phyloP scores from a whole-genome alignment of 2,888 invertebrate genomes.

The Spilosoma lubricipeda region DNA sequence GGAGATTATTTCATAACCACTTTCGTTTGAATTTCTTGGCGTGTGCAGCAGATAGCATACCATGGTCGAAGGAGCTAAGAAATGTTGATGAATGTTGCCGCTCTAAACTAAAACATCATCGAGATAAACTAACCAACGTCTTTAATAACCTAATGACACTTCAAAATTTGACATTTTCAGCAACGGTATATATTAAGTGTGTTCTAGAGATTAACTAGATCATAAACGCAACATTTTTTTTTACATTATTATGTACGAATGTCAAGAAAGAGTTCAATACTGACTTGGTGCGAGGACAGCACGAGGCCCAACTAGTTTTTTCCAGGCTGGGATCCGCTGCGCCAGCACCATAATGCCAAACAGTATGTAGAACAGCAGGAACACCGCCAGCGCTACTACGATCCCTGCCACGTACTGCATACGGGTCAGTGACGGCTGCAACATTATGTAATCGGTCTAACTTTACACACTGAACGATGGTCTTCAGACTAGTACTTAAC shows the following conservation, averaged over 20 bases:
- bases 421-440: slow-evolving; percentile 69
- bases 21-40: not conserved
- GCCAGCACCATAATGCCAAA: slow-evolving; percentile 71
- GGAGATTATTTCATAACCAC: not conserved
- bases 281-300: slow-evolving; percentile 63
- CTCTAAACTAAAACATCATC: not conserved
- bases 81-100: not conserved
- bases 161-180: not conserved
- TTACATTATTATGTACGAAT: not conserved
- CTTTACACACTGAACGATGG: no score
- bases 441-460: not conserved
- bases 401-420: slow-evolving; percentile 69
- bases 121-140: not conserved
- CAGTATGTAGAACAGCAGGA: slow-evolving; percentile 69
- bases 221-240: not conserved
- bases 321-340: slow-evolving; percentile 71
- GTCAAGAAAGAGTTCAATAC: not conserved
- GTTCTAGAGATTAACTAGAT: not conserved
- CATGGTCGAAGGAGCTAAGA: not conserved
- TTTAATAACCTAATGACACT: not conserved
- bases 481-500: no score
- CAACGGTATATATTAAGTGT: not conserved
- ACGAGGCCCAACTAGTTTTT: slow-evolving; percentile 60
- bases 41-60: not conserved
- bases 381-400: slow-evolving; percentile 61